Evolutionary conservation across 2,797 vertebrate genomes (phyloP).

Genomic region (Pseudochaenichthys georgianus): DNA sequence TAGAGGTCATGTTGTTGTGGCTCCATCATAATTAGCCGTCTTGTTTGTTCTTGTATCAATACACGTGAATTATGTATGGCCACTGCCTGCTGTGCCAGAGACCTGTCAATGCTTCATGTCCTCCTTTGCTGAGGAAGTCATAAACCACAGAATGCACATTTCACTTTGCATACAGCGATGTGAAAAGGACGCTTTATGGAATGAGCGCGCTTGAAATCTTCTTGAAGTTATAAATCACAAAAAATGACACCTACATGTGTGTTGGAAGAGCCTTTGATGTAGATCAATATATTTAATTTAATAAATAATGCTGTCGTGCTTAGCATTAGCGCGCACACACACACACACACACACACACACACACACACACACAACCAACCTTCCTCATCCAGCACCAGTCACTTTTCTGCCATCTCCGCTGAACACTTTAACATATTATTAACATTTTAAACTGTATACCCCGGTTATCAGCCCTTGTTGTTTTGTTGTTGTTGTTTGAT

Average conservation of each 20-base stretch:
- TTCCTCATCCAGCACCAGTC: no score
- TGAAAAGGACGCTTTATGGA: not conserved
- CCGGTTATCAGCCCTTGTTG: no score
- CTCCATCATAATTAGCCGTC: no score
- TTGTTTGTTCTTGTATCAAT: no score
- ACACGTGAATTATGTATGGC: constrained; percentile 28
- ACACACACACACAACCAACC: no score
- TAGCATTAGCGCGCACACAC: not conserved
- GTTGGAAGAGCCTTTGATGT: not conserved
- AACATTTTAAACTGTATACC: no score
- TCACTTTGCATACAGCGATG: constrained; percentile 10
- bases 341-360: no score
- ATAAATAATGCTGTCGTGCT: constrained; percentile 1
- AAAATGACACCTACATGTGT: not conserved
- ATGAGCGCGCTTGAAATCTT: not conserved
- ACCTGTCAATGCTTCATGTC: constrained; percentile 24
- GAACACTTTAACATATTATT: no score
- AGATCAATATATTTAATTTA: constrained; percentile 10
- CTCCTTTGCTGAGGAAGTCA: constrained; percentile 18
- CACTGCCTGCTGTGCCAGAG: constrained; percentile 4
- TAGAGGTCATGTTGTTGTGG: no score
- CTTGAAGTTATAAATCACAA: not conserved
- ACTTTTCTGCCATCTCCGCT: no score
- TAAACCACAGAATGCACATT: constrained; percentile 14
- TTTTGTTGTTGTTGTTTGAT: no score